Evolutionary conservation across 2,888 invertebrate species (phyloP).

Genomic region (Volucella inflata): DNA sequence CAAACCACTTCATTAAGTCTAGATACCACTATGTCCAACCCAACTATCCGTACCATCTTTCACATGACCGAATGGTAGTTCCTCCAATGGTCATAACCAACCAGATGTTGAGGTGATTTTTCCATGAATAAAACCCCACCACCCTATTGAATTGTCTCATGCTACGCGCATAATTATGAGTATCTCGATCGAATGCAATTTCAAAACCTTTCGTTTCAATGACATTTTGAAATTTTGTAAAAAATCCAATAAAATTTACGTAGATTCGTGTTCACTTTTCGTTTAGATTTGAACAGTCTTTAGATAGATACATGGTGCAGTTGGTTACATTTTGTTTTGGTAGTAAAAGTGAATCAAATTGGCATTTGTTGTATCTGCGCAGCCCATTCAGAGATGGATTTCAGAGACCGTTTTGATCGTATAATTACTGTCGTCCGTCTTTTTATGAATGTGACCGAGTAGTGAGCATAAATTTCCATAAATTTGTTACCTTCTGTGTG

Average conservation of each 20-base stretch:
- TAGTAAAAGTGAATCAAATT: slow-evolving; percentile 50
- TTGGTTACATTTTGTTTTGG: slow-evolving; percentile 14
- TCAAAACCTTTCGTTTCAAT: too few species aligned
- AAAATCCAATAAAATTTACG: neutral
- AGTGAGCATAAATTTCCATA: slow-evolving; percentile 48
- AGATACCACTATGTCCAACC: too few species aligned
- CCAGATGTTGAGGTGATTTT: too few species aligned
- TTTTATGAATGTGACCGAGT: slow-evolving; percentile 25
- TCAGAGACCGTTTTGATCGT: slow-evolving; percentile 5
- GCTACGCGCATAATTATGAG: too few species aligned
- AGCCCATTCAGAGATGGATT: slow-evolving; percentile 24
- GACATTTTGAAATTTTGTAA: too few species aligned
- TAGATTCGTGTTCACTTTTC: slow-evolving; percentile 34
- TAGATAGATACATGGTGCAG: neutral
- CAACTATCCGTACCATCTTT: too few species aligned
- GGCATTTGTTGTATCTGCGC: slow-evolving; percentile 10
- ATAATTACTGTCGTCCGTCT: neutral
- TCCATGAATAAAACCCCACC: too few species aligned
- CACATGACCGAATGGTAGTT: too few species aligned
- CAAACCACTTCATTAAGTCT: too few species aligned
- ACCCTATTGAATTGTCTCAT: too few species aligned
- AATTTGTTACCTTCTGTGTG: slow-evolving; percentile 29
- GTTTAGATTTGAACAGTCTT: neutral
- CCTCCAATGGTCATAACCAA: too few species aligned
- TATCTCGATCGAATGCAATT: too few species aligned